Percentiles rank a stretch among this genome's conserved stretches.
Conservation (phyloP, 1,140 invertebrate species). For the Zaprionus ghesquierei region DNA sequence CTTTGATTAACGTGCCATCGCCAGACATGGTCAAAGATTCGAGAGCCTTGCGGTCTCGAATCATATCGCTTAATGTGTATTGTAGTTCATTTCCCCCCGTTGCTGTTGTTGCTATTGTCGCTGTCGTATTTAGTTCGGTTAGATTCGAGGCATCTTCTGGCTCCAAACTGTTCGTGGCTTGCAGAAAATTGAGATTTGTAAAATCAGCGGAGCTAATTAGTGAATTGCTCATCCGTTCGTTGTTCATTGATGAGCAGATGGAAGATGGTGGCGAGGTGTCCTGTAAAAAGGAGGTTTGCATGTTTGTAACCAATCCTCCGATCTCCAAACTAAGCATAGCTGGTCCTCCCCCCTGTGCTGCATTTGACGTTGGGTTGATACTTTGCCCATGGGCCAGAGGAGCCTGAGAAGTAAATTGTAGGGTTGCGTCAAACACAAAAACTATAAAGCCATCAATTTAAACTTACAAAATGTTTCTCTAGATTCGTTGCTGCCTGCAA, state of each 20-base stretch:
- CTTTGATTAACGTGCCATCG: conserved; percentile 76
- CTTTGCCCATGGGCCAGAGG: conserved; percentile 24
- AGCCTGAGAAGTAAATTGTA: no score
- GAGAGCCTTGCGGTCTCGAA: conserved; percentile 70
- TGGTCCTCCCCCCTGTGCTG: conserved; percentile 20
- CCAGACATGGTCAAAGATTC: conserved; percentile 74
- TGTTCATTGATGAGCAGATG: conserved; percentile 77
- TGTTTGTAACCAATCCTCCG: conserved; percentile 71
- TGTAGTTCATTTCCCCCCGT: background rate
- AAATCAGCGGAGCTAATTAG: conserved; percentile 81
- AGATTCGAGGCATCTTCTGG: background rate
- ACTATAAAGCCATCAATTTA: background rate
- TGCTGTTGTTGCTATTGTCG: conserved; percentile 35
- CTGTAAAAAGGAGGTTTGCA: conserved; percentile 80
- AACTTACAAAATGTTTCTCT: conserved; percentile 74
- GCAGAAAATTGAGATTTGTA: conserved; percentile 76
- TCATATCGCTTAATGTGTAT: conserved; percentile 75
- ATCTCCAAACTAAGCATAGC: conserved; percentile 71
- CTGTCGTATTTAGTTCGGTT: conserved; percentile 45
- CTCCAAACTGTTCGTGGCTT: conserved; percentile 67
- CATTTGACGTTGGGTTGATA: conserved; percentile 14
- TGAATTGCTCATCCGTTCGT: conserved; percentile 76
- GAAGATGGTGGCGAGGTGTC: conserved; percentile 80
- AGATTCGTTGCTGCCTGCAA: conserved; percentile 57
- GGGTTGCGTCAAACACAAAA: no score